Evolutionary conservation across 2,888 invertebrate genomes (phyloP).

Genomic region (Pelosia muscerda): DNA sequence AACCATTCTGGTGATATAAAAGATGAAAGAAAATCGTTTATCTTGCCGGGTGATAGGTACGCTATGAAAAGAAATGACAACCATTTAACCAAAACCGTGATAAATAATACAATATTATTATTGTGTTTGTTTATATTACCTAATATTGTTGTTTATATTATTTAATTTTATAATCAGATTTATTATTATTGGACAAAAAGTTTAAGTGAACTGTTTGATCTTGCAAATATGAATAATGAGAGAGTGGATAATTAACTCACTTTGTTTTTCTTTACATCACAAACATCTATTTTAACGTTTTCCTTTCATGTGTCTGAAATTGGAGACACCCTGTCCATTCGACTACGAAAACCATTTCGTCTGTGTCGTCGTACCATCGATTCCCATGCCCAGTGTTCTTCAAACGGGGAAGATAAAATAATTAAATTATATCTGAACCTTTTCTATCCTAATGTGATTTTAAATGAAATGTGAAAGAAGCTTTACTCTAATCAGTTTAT

Average conservation of each 20-base stretch:
- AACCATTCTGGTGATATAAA: background rate
- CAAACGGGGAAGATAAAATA: too few species aligned
- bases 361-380: background rate
- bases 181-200: too few species aligned
- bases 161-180: too few species aligned
- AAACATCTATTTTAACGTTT: background rate
- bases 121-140: too few species aligned
- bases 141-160: too few species aligned
- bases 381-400: background rate
- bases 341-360: background rate
- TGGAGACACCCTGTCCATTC: background rate
- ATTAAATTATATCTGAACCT: background rate
- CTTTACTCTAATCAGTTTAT: background rate
- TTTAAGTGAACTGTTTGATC: too few species aligned
- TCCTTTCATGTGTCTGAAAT: background rate
- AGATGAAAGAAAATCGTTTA: background rate
- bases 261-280: background rate
- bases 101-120: background rate
- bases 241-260: background rate
- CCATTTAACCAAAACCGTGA: background rate
- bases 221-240: background rate
- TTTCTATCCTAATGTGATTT: background rate
- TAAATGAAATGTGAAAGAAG: too few species aligned
- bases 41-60: background rate
- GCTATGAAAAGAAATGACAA: background rate